phyloP scores from a whole-genome alignment of 2,797 vertebrate species.

The Geotrypetes seraphini region DNA sequence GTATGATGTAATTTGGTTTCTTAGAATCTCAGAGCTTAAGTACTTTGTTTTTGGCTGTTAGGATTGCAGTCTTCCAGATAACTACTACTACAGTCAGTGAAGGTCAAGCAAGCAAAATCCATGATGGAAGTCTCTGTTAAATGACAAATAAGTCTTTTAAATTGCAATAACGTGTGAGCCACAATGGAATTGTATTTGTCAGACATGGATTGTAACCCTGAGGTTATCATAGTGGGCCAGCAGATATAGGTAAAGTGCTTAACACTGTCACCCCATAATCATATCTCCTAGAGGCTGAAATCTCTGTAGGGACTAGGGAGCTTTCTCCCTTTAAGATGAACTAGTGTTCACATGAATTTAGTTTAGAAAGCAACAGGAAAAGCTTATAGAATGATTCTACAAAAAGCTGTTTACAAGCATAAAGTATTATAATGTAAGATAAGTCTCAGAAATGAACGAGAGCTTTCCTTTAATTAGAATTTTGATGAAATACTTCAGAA shows the following conservation, averaged over 20 bases:
- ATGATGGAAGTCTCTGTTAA: constrained; percentile 54
- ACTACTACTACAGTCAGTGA: constrained; percentile 43
- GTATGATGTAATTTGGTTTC: constrained; percentile 36
- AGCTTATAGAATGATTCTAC: no score
- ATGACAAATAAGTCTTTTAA: constrained; percentile 71
- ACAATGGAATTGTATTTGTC: constrained; percentile 67
- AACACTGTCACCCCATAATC: constrained; percentile 74
- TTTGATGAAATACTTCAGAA: no score
- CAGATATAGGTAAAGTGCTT: constrained; percentile 62
- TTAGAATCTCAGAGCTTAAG: constrained; percentile 46
- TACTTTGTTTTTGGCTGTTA: constrained; percentile 45
- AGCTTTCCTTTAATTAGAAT: no score
- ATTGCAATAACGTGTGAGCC: constrained; percentile 57
- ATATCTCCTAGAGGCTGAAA: constrained; percentile 57
- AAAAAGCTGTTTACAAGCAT: no score
- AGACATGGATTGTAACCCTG: constrained; percentile 67
- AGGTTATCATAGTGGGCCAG: constrained; percentile 71
- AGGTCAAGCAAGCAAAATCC: constrained; percentile 63
- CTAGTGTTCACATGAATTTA: constrained; percentile 17
- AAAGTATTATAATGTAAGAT: no score
- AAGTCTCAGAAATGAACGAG: no score
- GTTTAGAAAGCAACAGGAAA: no score
- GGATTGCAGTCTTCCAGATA: constrained; percentile 43
- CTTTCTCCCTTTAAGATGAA: constrained; percentile 35
- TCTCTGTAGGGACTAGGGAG: constrained; percentile 47